Evolutionary conservation across 2,888 invertebrate species (phyloP).

Genomic region (Ormia ochracea): DNA sequence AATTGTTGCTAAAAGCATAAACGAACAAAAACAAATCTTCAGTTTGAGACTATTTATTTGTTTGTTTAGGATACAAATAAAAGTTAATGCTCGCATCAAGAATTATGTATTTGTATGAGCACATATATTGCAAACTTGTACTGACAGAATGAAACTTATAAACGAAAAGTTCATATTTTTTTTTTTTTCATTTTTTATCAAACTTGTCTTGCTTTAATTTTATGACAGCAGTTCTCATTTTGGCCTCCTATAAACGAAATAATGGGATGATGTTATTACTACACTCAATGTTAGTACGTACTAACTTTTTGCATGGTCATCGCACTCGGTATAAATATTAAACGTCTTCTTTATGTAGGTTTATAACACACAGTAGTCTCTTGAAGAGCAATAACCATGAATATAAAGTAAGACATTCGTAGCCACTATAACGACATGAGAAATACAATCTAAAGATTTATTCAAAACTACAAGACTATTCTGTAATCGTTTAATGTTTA

Average conservation of each 20-base stretch:
- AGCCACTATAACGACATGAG: background rate
- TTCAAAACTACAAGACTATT: background rate
- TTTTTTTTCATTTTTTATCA: background rate
- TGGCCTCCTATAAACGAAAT: background rate
- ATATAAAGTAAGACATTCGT: background rate
- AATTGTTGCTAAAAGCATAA: background rate
- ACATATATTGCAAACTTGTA: background rate
- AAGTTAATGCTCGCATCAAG: constrained; percentile 23
- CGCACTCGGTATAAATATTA: background rate
- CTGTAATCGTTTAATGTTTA: background rate
- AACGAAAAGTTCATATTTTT: constrained; percentile 4
- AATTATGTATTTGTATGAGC: too few relatives aligned
- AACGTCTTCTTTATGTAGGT: background rate
- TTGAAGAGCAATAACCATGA: constrained; percentile 24
- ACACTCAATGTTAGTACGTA: too few relatives aligned
- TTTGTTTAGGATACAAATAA: constrained; percentile 28
- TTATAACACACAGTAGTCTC: background rate
- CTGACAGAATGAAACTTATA: background rate
- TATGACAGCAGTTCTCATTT: constrained; percentile 25
- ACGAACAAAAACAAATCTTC: background rate
- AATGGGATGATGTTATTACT: background rate
- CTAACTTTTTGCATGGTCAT: too few relatives aligned
- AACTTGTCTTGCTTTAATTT: constrained; percentile 43
- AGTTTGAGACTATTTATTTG: constrained; percentile 2
- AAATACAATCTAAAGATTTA: background rate